A percentile compares a stretch with the other conserved stretches of the same genome.
Evolutionary conservation across 1,140 invertebrate genomes (phyloP).

Genomic region (Drosophila tsacasi): DNA sequence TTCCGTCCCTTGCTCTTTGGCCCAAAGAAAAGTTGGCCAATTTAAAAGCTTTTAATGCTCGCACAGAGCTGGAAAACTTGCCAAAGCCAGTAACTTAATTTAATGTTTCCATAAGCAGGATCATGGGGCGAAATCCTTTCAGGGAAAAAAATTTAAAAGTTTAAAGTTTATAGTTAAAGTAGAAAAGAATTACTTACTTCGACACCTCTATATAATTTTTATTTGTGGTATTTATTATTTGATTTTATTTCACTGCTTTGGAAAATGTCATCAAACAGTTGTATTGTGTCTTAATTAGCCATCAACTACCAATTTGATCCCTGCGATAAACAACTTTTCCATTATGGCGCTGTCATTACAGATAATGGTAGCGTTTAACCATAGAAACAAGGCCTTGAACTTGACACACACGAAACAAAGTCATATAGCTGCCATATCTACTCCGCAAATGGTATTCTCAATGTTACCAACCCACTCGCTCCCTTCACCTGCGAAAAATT

Average conservation of each 20-base stretch:
- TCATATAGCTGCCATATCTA: conserved; percentile 1
- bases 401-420: conserved; percentile 44
- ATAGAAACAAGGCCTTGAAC: conserved; percentile 55
- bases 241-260: neutral
- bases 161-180: neutral
- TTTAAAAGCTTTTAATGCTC: conserved; percentile 26
- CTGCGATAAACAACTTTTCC: conserved; percentile 13
- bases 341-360: conserved; percentile 18
- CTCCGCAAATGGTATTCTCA: neutral
- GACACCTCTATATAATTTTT: neutral
- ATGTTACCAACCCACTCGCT: neutral
- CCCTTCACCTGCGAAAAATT: conserved; percentile 32
- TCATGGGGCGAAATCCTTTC: neutral
- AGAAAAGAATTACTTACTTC: neutral
- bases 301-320: conserved; percentile 3
- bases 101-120: conserved; percentile 6
- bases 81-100: conserved; percentile 7
- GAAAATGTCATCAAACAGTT: conserved; percentile 6
- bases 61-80: neutral
- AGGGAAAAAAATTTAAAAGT: neutral
- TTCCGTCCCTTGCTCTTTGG: neutral
- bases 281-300: conserved; percentile 9
- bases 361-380: conserved; percentile 16
- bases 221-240: neutral
- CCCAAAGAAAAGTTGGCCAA: conserved; percentile 6